phyloP scores from a whole-genome alignment of 2,888 invertebrate genomes.

The Folsomia candida region DNA sequence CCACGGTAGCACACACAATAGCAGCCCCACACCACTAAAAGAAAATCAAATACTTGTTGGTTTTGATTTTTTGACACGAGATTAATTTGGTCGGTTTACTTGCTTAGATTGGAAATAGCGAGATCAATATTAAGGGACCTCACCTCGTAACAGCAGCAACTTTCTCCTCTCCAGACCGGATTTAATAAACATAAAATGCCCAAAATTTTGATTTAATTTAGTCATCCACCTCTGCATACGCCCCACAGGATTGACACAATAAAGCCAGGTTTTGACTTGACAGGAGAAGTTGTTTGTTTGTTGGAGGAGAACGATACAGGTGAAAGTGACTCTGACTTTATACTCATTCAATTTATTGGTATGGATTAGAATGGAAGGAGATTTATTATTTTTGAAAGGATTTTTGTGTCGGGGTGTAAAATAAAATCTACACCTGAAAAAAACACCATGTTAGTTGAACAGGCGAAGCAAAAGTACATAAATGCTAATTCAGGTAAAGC shows the following conservation, averaged over 20 bases:
- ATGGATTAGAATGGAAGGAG: not conserved
- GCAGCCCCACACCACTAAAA: not conserved
- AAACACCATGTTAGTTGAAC: too few species aligned
- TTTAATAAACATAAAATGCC: not conserved
- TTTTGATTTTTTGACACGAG: not conserved
- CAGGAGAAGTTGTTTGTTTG: too few species aligned
- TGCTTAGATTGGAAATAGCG: too few species aligned
- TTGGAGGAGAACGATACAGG: not conserved
- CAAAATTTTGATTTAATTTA: not conserved
- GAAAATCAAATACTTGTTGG: not conserved
- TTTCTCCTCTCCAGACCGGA: too few species aligned
- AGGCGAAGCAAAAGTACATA: slow-evolving; percentile 9
- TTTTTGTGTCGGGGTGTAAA: not conserved
- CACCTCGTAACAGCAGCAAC: too few species aligned
- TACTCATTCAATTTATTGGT: slow-evolving; percentile 16
- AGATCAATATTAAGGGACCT: too few species aligned
- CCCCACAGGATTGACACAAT: not conserved
- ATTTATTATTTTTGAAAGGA: not conserved
- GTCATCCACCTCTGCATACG: not conserved
- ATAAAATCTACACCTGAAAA: not conserved
- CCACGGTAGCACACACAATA: not conserved
- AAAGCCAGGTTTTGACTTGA: not conserved
- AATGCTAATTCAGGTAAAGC: slow-evolving; percentile 22
- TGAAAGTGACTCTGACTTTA: not conserved
- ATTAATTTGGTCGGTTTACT: too few species aligned